Evolutionary conservation across 2,888 invertebrate species (phyloP).

Genomic region (Heliconius ethilla): DNA sequence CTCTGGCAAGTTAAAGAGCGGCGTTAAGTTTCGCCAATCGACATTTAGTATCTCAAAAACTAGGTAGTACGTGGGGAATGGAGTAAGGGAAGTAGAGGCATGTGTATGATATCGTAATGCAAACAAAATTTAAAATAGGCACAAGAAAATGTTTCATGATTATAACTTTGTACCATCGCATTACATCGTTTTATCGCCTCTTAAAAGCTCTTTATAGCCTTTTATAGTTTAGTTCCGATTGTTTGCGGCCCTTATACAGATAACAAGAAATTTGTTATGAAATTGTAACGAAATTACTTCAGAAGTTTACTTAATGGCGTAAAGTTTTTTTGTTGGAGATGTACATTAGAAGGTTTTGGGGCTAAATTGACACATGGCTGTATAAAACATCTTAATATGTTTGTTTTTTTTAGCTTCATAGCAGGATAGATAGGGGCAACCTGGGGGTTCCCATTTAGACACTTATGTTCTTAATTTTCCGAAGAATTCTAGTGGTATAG

Average conservation of each 20-base stretch:
- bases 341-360: not conserved
- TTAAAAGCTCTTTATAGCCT: constrained; percentile 22
- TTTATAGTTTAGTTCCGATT: constrained; percentile 15
- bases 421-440: too few species aligned
- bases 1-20: too few species aligned
- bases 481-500: too few species aligned
- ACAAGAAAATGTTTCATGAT: constrained; percentile 7
- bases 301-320: constrained; percentile 3
- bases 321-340: not conserved
- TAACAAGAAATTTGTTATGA: constrained; percentile 15
- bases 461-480: too few species aligned
- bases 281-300: not conserved
- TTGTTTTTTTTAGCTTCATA: too few species aligned
- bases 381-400: not conserved
- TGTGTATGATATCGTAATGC: not conserved
- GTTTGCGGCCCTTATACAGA: constrained; percentile 6
- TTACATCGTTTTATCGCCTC: constrained; percentile 25
- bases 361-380: not conserved
- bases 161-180: constrained; percentile 4
- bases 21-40: too few species aligned
- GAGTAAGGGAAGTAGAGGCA: not conserved
- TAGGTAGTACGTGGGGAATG: too few species aligned
- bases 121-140: not conserved
- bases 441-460: too few species aligned
- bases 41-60: too few species aligned